phyloP scores from a whole-genome alignment of 2,797 vertebrate genomes.

The Chelidonichthys spinosus region DNA sequence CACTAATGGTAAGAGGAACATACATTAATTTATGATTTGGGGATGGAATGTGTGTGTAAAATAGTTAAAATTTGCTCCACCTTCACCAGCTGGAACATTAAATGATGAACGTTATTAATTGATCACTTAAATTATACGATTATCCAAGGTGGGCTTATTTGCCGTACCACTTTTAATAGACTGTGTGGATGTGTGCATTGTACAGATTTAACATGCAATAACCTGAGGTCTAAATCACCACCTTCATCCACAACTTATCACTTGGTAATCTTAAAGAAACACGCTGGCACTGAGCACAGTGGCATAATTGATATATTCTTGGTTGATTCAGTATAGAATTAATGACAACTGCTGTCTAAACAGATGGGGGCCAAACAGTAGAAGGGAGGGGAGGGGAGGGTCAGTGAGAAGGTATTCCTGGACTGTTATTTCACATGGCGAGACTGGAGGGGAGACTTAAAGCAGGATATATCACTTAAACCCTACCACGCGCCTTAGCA shows the following conservation, averaged over 20 bases:
- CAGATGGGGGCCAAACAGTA: constrained; percentile 48
- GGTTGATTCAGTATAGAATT: constrained; percentile 41
- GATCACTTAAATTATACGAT: too few relatives aligned
- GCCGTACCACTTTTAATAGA: too few relatives aligned
- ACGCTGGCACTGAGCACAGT: not conserved
- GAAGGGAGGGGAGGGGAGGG: constrained; percentile 33
- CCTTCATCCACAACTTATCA: constrained; percentile 2
- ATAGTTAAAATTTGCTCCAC: not conserved
- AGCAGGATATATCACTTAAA: constrained; percentile 83
- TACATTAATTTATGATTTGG: too few relatives aligned
- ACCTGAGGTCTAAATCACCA: not conserved
- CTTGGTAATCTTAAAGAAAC: not conserved
- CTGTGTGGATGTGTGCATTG: too few relatives aligned
- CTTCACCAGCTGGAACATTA: not conserved
- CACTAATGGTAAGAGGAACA: too few relatives aligned
- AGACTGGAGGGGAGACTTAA: constrained; percentile 71
- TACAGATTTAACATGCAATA: not conserved
- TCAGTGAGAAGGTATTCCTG: constrained; percentile 74
- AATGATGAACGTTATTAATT: too few relatives aligned
- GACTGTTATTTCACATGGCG: constrained; percentile 81
- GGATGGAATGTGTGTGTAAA: not conserved
- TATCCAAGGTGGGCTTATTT: too few relatives aligned
- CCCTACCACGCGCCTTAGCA: constrained; percentile 77
- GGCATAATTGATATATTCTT: constrained; percentile 30
- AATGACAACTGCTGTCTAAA: constrained; percentile 60